These are phyloP conservation scores for Tetramorium alpestre DNA, from an alignment of 1,140 invertebrate genomes.

Conservation along the genomic window DNA sequence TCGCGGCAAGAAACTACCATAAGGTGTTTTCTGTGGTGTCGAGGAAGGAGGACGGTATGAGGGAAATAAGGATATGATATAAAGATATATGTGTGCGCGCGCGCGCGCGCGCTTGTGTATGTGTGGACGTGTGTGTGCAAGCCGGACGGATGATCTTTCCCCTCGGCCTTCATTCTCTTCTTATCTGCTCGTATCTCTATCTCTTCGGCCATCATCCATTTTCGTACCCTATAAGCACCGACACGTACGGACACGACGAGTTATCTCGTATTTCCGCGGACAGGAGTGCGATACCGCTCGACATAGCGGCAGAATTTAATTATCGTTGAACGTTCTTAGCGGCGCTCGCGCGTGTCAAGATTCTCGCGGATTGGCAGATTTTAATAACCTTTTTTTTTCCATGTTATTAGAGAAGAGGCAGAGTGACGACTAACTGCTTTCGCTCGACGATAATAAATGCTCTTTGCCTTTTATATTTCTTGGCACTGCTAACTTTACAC, in stretches of 20 bases:
- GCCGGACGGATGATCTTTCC: conserved; percentile 5
- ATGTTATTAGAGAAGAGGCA: neutral
- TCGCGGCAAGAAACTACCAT: conserved; percentile 18
- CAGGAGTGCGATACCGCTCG: neutral
- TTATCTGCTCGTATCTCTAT: conserved; percentile 53
- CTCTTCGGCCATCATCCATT: conserved; percentile 56
- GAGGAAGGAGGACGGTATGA: neutral
- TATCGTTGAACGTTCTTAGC: conserved; percentile 13
- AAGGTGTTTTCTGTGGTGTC: conserved; percentile 34
- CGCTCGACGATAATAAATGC: neutral
- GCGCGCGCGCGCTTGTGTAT: too few species aligned
- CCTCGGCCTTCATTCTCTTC: conserved; percentile 43
- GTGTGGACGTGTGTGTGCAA: neutral
- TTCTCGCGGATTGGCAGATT: conserved; percentile 13
- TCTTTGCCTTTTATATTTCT: neutral
- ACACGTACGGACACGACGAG: conserved; percentile 48
- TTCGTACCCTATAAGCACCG: conserved; percentile 54
- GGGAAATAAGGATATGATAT: conserved; percentile 56
- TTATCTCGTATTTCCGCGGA: conserved; percentile 40
- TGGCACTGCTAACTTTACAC: neutral
- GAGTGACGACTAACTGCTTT: neutral
- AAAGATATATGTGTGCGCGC: neutral
- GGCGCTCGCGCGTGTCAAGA: neutral
- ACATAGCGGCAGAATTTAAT: conserved; percentile 46
- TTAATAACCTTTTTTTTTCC: conserved; percentile 22